These are phyloP conservation scores for Stercorarius parasiticus DNA, from an alignment of 2,113 vertebrate species.

Conservation along the genomic window DNA sequence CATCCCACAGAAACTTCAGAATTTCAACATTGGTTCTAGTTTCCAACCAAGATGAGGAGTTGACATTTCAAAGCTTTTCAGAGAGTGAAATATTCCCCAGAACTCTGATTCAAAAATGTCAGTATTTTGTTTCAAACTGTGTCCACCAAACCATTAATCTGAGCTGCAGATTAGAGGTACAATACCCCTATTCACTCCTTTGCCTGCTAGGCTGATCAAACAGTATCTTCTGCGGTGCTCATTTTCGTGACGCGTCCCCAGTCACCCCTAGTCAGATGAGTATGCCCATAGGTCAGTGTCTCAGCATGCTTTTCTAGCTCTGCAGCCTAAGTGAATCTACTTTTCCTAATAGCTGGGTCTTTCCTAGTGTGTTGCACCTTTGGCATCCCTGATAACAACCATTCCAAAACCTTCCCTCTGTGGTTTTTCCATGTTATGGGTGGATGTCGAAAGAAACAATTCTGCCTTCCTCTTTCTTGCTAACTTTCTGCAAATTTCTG, in stretches of 20 bases:
- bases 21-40: not conserved
- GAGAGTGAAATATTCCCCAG: not conserved
- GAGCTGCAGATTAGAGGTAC: not conserved
- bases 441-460: not conserved
- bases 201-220: not conserved
- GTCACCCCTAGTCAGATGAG: accelerated
- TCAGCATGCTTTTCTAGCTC: not conserved
- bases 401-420: not conserved
- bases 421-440: not conserved
- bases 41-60: not conserved
- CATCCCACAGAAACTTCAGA: not conserved
- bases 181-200: not conserved
- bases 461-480: not conserved
- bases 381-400: not conserved
- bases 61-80: not conserved
- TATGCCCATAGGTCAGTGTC: not conserved
- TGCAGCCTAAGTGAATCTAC: not conserved
- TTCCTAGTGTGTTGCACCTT: not conserved
- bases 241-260: not conserved
- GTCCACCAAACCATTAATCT: not conserved
- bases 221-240: not conserved
- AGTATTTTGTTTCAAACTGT: not conserved
- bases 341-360: not conserved
- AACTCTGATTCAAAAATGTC: not conserved
- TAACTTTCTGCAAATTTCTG: not conserved